Base-by-base conservation (phyloP, 2,113 vertebrate genomes). In the Ptilorrhoa leucosticta region DNA sequence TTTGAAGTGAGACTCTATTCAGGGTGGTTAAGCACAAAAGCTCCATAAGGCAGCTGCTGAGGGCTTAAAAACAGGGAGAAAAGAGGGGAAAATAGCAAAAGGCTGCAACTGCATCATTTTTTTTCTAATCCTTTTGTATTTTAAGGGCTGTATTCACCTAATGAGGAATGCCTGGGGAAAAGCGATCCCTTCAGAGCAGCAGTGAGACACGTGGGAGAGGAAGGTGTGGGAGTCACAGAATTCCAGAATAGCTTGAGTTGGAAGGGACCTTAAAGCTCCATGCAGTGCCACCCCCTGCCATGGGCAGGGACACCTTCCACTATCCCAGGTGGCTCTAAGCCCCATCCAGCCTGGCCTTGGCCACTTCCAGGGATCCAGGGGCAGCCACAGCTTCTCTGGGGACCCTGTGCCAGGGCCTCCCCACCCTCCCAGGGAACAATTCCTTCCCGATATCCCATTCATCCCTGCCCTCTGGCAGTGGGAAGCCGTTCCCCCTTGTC, bases 371-470 rank as follows among this genome's bases (percentile, higher is more conserved):
- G 35, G 50, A 27, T 80, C 65, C 79, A 83, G 68, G 35, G 14
- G 16, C 54, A 77, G 37, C 53, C 73, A 3, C 47, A 78, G 56
- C 30, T 79, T 2, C 48, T 40, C 65, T 56, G 57, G 65, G 30
- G 40, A 16, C 20, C 40, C 44, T 18, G 69, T 71, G 80, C 56
- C 47, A 61, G 56, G 33, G 4, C 8, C 37, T 61, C 0, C 1
- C 9, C 11, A 7, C 24, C 24, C 12, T 60, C 15, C 0, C 35
- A 69, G 35, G 22, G 21, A 15, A 7, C 0, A 60, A 51, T 70
- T 42, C 13, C 45, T 0, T 1, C 37, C 31, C 56, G 26, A 3
- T 44, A 8, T 71, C 11, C 56, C 56, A 42, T 23, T 30, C 0
- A 37, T 0, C 40, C 33, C 63, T 40, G 23, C 9, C 30, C 30